phyloP scores from a whole-genome alignment of 2,888 invertebrate species.

The Brachyopa scutellaris region DNA sequence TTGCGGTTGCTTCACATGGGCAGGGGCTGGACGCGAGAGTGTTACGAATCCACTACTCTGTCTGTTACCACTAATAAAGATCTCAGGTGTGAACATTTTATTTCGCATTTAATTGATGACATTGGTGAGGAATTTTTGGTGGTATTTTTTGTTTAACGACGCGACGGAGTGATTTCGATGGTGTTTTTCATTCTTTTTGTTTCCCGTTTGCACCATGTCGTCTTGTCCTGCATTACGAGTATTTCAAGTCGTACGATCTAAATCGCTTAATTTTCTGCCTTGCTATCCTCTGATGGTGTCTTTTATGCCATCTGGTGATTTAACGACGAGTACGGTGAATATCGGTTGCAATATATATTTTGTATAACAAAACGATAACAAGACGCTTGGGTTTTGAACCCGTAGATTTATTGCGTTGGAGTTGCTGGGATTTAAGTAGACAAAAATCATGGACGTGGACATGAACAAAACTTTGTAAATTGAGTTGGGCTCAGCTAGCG shows the following conservation, averaged over 20 bases:
- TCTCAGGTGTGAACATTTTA: constrained; percentile 80
- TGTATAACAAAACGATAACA: constrained; percentile 68
- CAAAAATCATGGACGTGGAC: too few relatives aligned
- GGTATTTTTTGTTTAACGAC: constrained; percentile 76
- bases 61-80: constrained; percentile 79
- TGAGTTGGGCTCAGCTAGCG: too few relatives aligned
- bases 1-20: constrained; percentile 38
- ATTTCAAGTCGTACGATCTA: constrained; percentile 60
- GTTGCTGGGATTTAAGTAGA: not conserved
- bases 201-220: constrained; percentile 45
- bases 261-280: constrained; percentile 58
- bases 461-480: too few relatives aligned
- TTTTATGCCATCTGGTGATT: constrained; percentile 48
- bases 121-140: constrained; percentile 80
- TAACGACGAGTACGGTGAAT: constrained; percentile 31
- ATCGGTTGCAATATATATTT: constrained; percentile 63
- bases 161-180: constrained; percentile 52
- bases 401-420: constrained; percentile 34
- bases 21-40: constrained; percentile 61
- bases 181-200: constrained; percentile 7
- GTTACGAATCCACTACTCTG: constrained; percentile 50
- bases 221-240: constrained; percentile 41
- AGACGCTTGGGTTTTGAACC: constrained; percentile 36
- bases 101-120: constrained; percentile 81
- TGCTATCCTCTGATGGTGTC: not conserved